Percentiles rank a stretch among this genome's conserved stretches.
phyloP scores from a whole-genome alignment of 2,797 vertebrate genomes.

The Helostoma temminkii region DNA sequence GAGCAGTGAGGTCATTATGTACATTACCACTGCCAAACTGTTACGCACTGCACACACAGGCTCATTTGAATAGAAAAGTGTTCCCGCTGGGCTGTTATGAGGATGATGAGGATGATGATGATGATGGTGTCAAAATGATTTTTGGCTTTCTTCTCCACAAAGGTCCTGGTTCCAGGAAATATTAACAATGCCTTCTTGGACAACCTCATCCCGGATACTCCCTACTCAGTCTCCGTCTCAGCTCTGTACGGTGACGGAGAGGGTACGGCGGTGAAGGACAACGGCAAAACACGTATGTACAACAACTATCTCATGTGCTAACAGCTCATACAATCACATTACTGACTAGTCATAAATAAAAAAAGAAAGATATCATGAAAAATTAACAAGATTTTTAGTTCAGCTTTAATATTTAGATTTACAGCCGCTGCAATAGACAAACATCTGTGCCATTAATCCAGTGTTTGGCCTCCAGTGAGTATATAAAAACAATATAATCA shows the following conservation, averaged over 20 bases:
- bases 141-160: constrained; percentile 34
- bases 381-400: too few species aligned
- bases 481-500: too few species aligned
- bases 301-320: background rate
- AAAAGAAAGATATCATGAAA: too few species aligned
- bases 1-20: constrained; percentile 78
- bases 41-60: constrained; percentile 40
- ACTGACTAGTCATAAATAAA: too few species aligned
- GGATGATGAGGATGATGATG: too few species aligned
- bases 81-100: background rate
- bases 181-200: constrained; percentile 89
- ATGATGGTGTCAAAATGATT: background rate
- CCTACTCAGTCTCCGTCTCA: constrained; percentile 88
- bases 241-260: constrained; percentile 92
- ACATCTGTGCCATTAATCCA: too few species aligned
- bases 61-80: constrained; percentile 35
- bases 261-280: constrained; percentile 82
- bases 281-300: constrained; percentile 91
- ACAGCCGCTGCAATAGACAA: too few species aligned
- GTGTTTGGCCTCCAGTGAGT: too few species aligned
- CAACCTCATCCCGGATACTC: constrained; percentile 90
- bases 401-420: too few species aligned
- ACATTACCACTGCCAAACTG: constrained; percentile 66
- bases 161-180: constrained; percentile 92
- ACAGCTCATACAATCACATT: background rate